Evolutionary conservation across 2,888 invertebrate genomes (phyloP).

Genomic region (Cephus nigrinus): DNA sequence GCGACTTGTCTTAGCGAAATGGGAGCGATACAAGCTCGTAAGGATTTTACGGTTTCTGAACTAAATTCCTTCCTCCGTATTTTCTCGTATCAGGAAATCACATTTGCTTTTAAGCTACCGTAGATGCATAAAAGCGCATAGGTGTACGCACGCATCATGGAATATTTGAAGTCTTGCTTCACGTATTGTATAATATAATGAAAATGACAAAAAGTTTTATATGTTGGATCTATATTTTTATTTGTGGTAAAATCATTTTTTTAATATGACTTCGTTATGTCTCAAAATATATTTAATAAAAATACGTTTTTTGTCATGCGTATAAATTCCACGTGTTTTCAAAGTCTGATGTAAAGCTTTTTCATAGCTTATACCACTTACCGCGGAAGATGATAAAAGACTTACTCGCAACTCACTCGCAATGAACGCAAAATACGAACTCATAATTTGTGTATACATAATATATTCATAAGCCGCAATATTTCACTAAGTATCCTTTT

Average conservation of each 20-base stretch:
- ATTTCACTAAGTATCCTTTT: background rate
- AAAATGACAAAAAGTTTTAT: too few species aligned
- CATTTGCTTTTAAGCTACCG: background rate
- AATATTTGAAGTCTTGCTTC: background rate
- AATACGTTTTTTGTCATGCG: too few species aligned
- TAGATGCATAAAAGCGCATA: background rate
- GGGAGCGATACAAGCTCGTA: background rate
- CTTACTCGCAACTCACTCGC: background rate
- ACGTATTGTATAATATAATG: too few species aligned
- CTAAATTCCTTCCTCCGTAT: background rate
- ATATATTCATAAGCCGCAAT: background rate
- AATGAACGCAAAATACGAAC: background rate
- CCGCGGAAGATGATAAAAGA: background rate
- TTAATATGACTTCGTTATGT: too few species aligned
- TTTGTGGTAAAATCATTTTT: too few species aligned
- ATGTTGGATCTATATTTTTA: too few species aligned
- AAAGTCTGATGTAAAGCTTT: background rate
- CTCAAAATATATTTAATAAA: too few species aligned
- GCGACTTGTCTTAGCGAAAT: background rate
- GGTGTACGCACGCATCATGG: background rate
- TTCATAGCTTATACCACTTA: background rate
- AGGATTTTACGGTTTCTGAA: background rate
- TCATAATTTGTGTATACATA: background rate
- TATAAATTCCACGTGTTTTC: background rate
- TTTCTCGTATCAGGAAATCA: background rate